Conservation (phyloP, 2,113 vertebrate genomes). For the Megaceryle torquata region DNA sequence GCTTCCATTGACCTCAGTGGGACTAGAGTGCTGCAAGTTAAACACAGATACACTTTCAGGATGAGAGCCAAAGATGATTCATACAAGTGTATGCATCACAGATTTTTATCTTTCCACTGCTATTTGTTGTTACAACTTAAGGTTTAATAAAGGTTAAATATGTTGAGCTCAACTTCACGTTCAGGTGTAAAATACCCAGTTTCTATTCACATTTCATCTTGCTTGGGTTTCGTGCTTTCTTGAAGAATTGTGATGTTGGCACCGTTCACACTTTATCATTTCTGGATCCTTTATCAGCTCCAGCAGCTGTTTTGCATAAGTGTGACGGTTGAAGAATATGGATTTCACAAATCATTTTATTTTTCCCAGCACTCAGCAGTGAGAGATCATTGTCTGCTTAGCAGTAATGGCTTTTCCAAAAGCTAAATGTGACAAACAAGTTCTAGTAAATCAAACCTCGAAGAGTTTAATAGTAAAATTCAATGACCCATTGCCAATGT, state of each 20-base stretch:
- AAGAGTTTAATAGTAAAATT: slow-evolving; percentile 64
- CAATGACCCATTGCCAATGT: slow-evolving; percentile 54
- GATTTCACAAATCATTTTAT: slow-evolving; percentile 26
- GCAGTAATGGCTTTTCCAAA: slow-evolving; percentile 60
- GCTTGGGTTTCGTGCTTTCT: slow-evolving; percentile 16
- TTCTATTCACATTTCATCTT: neutral
- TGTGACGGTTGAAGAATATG: slow-evolving; percentile 22
- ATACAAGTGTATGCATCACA: neutral
- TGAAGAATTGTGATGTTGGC: slow-evolving; percentile 9
- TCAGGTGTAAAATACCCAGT: neutral
- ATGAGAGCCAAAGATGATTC: slow-evolving; percentile 37
- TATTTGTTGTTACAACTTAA: slow-evolving; percentile 2
- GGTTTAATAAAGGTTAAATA: slow-evolving; percentile 48
- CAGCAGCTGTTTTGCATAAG: slow-evolving; percentile 64
- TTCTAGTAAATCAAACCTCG: slow-evolving; percentile 60
- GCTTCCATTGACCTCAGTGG: slow-evolving; percentile 23
- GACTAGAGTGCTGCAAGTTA: neutral
- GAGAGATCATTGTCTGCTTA: slow-evolving; percentile 54
- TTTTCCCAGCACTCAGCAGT: slow-evolving; percentile 5
- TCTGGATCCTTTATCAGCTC: slow-evolving; percentile 18
- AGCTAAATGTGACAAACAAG: slow-evolving; percentile 58
- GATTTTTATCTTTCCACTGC: slow-evolving; percentile 6
- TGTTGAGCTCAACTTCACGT: neutral
- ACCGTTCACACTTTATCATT: neutral
- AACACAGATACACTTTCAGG: neutral